These are phyloP conservation scores for Margarornis squamiger DNA, from an alignment of 2,797 vertebrate species.

Conservation along the genomic window DNA sequence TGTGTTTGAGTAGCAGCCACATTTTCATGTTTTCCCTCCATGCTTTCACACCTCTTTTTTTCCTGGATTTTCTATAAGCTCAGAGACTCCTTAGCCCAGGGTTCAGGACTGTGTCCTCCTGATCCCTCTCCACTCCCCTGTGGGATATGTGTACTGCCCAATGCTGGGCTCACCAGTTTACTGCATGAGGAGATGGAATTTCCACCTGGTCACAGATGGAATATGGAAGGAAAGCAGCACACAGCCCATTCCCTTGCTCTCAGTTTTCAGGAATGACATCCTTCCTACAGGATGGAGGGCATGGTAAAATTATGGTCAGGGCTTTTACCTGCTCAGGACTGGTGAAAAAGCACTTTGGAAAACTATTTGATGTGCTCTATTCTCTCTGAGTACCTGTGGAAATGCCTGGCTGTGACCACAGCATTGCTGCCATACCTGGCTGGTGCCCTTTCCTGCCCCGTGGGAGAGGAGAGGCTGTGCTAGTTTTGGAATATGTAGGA, in stretches of 20 bases:
- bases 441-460: background rate
- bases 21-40: rapidly evolving
- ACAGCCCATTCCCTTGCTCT: rapidly evolving
- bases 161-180: background rate
- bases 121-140: rapidly evolving
- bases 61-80: background rate
- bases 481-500: rapidly evolving
- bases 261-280: background rate
- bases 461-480: background rate
- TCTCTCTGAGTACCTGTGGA: background rate
- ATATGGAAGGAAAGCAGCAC: background rate
- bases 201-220: background rate
- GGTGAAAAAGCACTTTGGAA: background rate
- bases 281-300: background rate
- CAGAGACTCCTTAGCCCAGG: rapidly evolving
- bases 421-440: background rate
- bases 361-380: background rate
- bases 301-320: rapidly evolving
- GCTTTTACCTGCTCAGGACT: background rate
- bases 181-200: rapidly evolving
- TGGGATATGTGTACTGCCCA: background rate
- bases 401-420: background rate
- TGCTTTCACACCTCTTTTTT: background rate
- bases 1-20: background rate
- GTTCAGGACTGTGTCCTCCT: rapidly evolving